phyloP scores from a whole-genome alignment of 2,113 vertebrate genomes.

The Paradisaea rubra region DNA sequence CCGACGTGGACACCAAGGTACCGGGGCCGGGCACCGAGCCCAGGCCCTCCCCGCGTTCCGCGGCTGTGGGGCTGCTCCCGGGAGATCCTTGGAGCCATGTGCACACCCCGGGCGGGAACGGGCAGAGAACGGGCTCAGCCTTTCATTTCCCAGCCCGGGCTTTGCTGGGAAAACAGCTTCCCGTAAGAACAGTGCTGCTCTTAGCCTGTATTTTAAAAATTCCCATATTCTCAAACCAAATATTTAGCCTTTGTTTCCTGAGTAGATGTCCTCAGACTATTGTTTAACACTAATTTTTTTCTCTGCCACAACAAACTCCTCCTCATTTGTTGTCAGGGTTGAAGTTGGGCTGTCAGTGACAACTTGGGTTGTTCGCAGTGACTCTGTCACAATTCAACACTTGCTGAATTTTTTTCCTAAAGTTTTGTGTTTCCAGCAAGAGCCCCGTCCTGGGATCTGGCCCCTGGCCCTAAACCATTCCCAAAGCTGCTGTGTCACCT shows the following conservation, averaged over 20 bases:
- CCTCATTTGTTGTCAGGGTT: accelerated
- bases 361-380: accelerated
- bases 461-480: not conserved
- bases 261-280: too few relatives aligned
- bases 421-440: not conserved
- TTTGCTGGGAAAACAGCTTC: accelerated
- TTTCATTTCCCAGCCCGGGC: not conserved
- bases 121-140: not conserved
- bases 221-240: accelerated
- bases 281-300: not conserved
- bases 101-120: not conserved
- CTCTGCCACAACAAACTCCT: not conserved
- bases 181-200: accelerated
- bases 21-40: not conserved
- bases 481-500: not conserved
- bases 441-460: not conserved
- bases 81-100: accelerated
- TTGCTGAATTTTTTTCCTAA: not conserved
- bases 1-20: slow-evolving; percentile 96
- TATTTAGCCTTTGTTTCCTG: not conserved
- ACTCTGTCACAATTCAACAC: not conserved
- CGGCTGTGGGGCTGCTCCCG: not conserved
- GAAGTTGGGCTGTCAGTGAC: not conserved
- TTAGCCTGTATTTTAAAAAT: accelerated
- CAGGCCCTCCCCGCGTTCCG: not conserved